Evolutionary conservation across 2,797 vertebrate genomes (phyloP).

Genomic region (Coregonus ussuriensis): DNA sequence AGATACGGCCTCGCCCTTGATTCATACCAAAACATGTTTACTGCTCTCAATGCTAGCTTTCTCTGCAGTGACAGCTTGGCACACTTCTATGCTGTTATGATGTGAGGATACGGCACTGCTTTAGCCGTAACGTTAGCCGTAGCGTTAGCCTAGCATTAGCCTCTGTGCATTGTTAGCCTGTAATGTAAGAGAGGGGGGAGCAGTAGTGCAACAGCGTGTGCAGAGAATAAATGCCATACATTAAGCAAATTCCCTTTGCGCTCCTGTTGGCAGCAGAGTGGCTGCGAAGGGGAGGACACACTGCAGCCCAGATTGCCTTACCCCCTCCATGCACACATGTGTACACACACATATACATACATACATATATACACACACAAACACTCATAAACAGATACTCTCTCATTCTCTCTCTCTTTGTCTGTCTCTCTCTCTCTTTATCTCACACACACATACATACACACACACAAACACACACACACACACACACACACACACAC

Average conservation of each 20-base stretch:
- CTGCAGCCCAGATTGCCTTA: slow-evolving; percentile 35
- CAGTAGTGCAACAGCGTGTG: slow-evolving; percentile 73
- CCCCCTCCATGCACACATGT: not conserved
- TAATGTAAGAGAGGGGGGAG: slow-evolving; percentile 45
- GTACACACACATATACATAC: slow-evolving; percentile 16
- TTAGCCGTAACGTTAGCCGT: not conserved
- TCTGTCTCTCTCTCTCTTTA: not conserved
- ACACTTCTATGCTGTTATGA: slow-evolving; percentile 1
- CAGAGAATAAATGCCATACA: slow-evolving; percentile 73
- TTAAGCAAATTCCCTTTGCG: slow-evolving; percentile 71
- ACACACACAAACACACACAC: slow-evolving; percentile 9
- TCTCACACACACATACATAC: not conserved
- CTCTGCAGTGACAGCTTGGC: slow-evolving; percentile 18
- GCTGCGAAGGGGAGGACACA: slow-evolving; percentile 46
- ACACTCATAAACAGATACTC: slow-evolving; percentile 9
- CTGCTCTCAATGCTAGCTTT: not conserved
- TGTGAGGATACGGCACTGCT: slow-evolving; percentile 26
- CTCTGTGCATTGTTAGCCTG: not conserved
- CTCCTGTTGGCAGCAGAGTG: slow-evolving; percentile 67
- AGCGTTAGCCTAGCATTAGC: not conserved
- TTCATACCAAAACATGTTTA: slow-evolving; percentile 15
- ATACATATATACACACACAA: not conserved
- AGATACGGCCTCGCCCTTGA: slow-evolving; percentile 33
- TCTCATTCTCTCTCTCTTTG: not conserved
- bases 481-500: slow-evolving; percentile 9